These are phyloP conservation scores for Nycticorax nycticorax DNA, from an alignment of 2,113 vertebrate species.

Conservation along the genomic window DNA sequence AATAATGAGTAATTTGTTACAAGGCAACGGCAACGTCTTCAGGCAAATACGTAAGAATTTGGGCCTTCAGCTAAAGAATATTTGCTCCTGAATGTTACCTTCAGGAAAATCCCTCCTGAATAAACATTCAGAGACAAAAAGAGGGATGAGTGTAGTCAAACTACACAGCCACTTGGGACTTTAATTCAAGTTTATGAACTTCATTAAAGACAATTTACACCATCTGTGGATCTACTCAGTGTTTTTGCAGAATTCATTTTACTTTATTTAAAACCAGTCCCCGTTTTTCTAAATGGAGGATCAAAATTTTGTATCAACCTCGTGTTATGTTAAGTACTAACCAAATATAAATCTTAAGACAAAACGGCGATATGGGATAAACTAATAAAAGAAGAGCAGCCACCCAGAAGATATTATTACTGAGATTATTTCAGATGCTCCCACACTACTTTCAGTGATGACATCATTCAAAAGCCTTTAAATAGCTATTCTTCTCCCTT, in stretches of 20 bases:
- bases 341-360: not conserved
- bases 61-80: not conserved
- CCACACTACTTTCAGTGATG: not conserved
- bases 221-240: slow-evolving; percentile 3
- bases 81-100: not conserved
- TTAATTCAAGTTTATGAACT: slow-evolving; percentile 55
- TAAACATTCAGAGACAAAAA: not conserved
- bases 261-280: slow-evolving; percentile 9
- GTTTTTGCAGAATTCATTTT: not conserved
- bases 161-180: slow-evolving; percentile 13
- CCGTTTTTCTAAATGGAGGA: not conserved
- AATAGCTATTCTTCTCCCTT: not conserved
- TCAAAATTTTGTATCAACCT: not conserved
- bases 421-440: not conserved
- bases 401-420: not conserved
- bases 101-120: not conserved
- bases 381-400: slow-evolving; percentile 16
- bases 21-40: not conserved
- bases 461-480: slow-evolving; percentile 12
- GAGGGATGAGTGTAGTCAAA: slow-evolving; percentile 22
- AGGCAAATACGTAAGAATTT: not conserved
- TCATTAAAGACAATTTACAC: slow-evolving; percentile 45
- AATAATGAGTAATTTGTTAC: not conserved
- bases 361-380: not conserved
- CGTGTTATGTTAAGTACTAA: not conserved